Conservation (phyloP, 35 echinoderm and acorn worm species). For the Nesometra sesokonis region DNA sequence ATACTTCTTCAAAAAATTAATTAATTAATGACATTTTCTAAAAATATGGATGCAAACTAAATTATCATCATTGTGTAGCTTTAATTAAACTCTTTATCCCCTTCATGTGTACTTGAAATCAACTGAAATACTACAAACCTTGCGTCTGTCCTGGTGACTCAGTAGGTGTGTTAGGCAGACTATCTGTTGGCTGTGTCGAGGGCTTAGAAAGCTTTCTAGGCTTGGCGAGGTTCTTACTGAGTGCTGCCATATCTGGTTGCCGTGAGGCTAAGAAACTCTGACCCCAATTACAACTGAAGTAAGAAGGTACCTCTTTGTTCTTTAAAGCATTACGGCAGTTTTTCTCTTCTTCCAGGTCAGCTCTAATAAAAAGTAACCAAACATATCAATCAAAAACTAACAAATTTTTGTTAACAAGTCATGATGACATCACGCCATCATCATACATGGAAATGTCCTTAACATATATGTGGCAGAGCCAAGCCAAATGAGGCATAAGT, state of each 20-base stretch:
- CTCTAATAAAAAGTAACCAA: constrained; percentile 25
- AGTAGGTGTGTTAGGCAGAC: constrained; percentile 70
- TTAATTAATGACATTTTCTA: too few relatives aligned
- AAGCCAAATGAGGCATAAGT: too few relatives aligned
- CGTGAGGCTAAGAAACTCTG: constrained; percentile 34
- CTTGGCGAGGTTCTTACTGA: constrained; percentile 63
- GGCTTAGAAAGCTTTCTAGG: constrained; percentile 36
- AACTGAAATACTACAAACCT: not conserved
- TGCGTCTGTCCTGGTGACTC: not conserved
- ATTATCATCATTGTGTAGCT: too few relatives aligned
- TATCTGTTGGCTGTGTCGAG: constrained; percentile 4
- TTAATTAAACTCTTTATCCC: too few relatives aligned
- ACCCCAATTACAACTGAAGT: constrained; percentile 73
- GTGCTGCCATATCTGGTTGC: constrained; percentile 71
- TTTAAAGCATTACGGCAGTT: constrained; percentile 52
- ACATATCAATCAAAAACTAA: too few relatives aligned
- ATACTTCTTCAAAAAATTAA: too few relatives aligned
- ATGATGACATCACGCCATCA: too few relatives aligned
- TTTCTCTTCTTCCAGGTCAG: constrained; percentile 51
- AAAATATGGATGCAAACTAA: too few relatives aligned
- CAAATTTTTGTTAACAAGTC: too few relatives aligned
- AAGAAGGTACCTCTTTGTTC: constrained; percentile 64
- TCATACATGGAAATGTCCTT: too few relatives aligned
- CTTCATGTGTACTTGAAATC: too few relatives aligned
- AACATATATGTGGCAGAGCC: too few relatives aligned